These are phyloP conservation scores for Gortyna flavago DNA, from an alignment of 2,888 invertebrate genomes.

Conservation along the genomic window DNA sequence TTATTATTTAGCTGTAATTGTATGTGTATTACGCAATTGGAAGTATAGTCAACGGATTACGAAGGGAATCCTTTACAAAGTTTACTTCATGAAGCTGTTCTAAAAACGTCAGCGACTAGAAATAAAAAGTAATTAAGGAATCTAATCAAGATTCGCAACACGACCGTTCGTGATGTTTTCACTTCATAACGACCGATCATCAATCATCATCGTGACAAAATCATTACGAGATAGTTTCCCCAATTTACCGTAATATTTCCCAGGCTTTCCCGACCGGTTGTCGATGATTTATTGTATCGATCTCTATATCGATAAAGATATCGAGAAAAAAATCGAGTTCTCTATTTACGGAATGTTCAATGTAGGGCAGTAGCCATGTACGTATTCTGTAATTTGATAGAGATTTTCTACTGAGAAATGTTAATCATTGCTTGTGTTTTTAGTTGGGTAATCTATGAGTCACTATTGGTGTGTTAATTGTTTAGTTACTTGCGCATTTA, in stretches of 20 bases:
- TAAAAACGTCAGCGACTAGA: slow-evolving; percentile 20
- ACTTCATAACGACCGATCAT: slow-evolving; percentile 57
- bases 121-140: slow-evolving; percentile 50
- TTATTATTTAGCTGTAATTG: background rate
- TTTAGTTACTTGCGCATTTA: slow-evolving; percentile 23
- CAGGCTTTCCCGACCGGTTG: slow-evolving; percentile 70
- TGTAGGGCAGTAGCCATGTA: slow-evolving; percentile 54
- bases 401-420: slow-evolving; percentile 56
- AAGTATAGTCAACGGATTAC: background rate
- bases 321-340: slow-evolving; percentile 51
- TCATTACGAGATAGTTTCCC: slow-evolving; percentile 63
- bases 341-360: slow-evolving; percentile 63
- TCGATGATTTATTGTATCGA: slow-evolving; percentile 57
- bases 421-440: slow-evolving; percentile 50
- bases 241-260: slow-evolving; percentile 67
- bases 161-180: slow-evolving; percentile 45
- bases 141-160: slow-evolving; percentile 51
- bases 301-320: slow-evolving; percentile 45
- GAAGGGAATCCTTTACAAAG: background rate
- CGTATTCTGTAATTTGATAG: slow-evolving; percentile 57
- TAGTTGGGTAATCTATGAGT: slow-evolving; percentile 50
- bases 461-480: slow-evolving; percentile 32
- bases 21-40: background rate
- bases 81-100: background rate
- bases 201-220: slow-evolving; percentile 58